phyloP scores from a whole-genome alignment of 2,888 invertebrate species.

The Eucera pruinosa region DNA sequence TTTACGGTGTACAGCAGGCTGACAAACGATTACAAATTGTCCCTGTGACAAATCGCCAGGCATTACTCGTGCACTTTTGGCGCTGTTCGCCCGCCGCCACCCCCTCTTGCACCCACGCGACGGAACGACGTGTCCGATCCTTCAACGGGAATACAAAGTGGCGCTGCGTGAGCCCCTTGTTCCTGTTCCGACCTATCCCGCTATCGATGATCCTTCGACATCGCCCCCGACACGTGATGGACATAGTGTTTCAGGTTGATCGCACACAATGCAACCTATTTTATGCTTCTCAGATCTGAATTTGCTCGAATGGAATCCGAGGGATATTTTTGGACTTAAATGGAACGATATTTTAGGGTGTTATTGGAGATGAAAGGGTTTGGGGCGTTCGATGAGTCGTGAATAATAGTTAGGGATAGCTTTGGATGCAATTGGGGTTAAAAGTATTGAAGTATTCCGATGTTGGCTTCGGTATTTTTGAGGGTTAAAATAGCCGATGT shows the following conservation, averaged over 20 bases:
- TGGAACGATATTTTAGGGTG: no score
- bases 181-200: slow-evolving; percentile 3
- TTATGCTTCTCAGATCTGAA: neutral
- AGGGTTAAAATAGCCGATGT: no score
- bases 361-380: no score
- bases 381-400: no score
- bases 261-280: neutral
- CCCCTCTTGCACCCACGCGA: slow-evolving; percentile 38
- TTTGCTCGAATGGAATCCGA: neutral
- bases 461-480: no score
- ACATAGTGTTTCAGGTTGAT: neutral
- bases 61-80: slow-evolving; percentile 70
- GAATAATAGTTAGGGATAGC: no score
- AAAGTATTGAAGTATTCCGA: no score
- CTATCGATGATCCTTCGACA: slow-evolving; percentile 28
- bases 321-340: no score
- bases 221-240: neutral
- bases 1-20: slow-evolving; percentile 80
- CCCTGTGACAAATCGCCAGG: slow-evolving; percentile 67
- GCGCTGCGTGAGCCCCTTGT: slow-evolving; percentile 23
- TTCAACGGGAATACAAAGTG: slow-evolving; percentile 35
- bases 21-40: slow-evolving; percentile 84
- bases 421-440: no score
- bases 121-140: slow-evolving; percentile 31
- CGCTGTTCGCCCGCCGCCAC: slow-evolving; percentile 43